Evolutionary conservation across 2,888 invertebrate genomes (phyloP).

Genomic region (Ischnura elegans): DNA sequence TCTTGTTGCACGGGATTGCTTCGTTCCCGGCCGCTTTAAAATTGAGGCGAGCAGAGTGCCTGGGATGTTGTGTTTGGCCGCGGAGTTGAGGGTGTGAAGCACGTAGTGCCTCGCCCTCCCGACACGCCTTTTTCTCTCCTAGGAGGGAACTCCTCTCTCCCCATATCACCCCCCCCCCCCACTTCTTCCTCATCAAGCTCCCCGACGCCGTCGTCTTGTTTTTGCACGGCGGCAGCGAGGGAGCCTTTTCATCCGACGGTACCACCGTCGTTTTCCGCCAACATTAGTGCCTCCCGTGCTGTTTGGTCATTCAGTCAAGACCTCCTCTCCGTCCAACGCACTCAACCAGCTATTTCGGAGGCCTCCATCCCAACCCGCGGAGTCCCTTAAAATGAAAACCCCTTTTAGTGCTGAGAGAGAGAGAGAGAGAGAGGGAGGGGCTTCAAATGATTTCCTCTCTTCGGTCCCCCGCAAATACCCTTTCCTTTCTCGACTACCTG

Average conservation of each 20-base stretch:
- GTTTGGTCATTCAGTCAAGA: background rate
- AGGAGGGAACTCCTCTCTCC: too few relatives aligned
- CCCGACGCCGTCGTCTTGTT: background rate
- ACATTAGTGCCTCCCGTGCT: conserved; percentile 13
- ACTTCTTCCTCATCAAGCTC: too few relatives aligned
- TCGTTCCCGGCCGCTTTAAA: background rate
- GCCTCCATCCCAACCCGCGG: background rate
- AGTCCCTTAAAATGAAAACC: conserved; percentile 37
- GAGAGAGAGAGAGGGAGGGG: too few relatives aligned
- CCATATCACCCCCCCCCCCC: too few relatives aligned
- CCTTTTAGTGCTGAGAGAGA: background rate
- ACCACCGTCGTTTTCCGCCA: background rate
- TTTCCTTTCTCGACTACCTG: background rate
- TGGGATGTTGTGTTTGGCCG: background rate
- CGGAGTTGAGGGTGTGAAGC: background rate
- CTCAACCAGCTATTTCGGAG: background rate
- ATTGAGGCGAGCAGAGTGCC: background rate
- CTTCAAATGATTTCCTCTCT: background rate
- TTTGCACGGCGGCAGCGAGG: background rate
- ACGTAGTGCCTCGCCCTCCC: background rate
- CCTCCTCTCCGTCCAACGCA: background rate
- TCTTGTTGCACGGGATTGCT: background rate
- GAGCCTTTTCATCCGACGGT: background rate
- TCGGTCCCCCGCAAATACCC: background rate
- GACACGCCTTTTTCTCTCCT: background rate